Base-by-base conservation (phyloP, 2,797 vertebrate genomes). In the Xenopus petersii region DNA sequence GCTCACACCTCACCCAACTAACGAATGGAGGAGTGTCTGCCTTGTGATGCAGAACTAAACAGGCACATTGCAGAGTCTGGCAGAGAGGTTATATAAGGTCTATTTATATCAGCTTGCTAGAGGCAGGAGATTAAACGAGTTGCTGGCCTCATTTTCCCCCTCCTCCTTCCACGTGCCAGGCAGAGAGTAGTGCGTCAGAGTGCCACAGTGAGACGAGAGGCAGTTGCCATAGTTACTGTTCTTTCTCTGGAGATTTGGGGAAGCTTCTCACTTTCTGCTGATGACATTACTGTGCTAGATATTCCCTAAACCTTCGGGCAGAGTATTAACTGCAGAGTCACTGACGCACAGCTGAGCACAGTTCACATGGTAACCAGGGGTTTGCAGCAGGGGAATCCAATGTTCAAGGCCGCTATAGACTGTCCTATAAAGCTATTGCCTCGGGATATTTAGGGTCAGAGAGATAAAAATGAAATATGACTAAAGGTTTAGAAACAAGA, bases 51-150 rank as follows among this genome's bases (percentile, higher is more conserved):
- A 60, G 17, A 60, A 24, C 17, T 3, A 12, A 51, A 16, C 54
- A 64, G 36, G 51, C 17, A 6, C 61, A 51, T 55, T 58, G 56
- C 70, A 30, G 55, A 47, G 55, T 17, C 63, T 48, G 48, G 63
- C 63, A 54, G 72, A 55, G 69, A 82, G 68, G 90, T 98, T 99
- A 95, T 91, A 91, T 94, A 98, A 98, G 91, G 84, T 91, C 93
- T 96, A 95, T 96, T 97, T 95, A 95, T 92, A 95, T 89, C 91
- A 75, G 84, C 87, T 91, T 84, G 86, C 90, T 91, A 89, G 88
- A 87, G 88, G 93, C 93, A 86, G 92, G 88, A 84, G 84, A 62
- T 91, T 92, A 92, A 90, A 90, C 89, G 88, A 93, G 89, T 88
- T 88, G 78, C 81, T 85, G 75, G 86, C 84, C 80, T 86, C 85